phyloP scores from a whole-genome alignment of 2,113 vertebrate genomes.

The Forbesichthys agassizii region DNA sequence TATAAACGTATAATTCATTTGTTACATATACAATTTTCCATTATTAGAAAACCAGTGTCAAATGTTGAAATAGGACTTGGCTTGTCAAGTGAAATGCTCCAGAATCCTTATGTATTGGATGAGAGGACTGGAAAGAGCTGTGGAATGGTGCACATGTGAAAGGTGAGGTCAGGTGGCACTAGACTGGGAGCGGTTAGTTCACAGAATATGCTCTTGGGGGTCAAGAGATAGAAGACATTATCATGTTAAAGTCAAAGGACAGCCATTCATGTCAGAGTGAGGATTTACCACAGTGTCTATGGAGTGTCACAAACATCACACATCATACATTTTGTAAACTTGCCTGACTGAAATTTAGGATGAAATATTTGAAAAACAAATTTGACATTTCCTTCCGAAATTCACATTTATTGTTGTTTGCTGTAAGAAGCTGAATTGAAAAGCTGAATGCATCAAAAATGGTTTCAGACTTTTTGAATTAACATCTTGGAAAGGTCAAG shows the following conservation, averaged over 20 bases:
- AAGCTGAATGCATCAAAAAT: too few relatives aligned
- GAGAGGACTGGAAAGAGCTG: slow-evolving; percentile 9
- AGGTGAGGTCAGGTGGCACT: slow-evolving; percentile 37
- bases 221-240: slow-evolving; percentile 23
- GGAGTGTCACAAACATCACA: too few relatives aligned
- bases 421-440: too few relatives aligned
- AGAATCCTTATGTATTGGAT: slow-evolving; percentile 5
- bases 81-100: not conserved
- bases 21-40: not conserved
- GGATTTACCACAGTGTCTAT: too few relatives aligned
- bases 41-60: not conserved
- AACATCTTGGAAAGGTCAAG: too few relatives aligned
- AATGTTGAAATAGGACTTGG: slow-evolving; percentile 13
- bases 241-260: not conserved
- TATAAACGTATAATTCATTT: too few relatives aligned
- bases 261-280: not conserved
- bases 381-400: too few relatives aligned
- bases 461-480: too few relatives aligned
- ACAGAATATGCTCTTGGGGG: not conserved
- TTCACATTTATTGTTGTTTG: too few relatives aligned
- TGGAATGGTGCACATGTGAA: not conserved
- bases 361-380: too few relatives aligned
- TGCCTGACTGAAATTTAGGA: too few relatives aligned
- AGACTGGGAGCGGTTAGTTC: slow-evolving; percentile 30
- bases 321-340: too few relatives aligned